A percentile compares a stretch with the other conserved stretches of the same genome.
phyloP scores from a whole-genome alignment of 2,797 vertebrate genomes.

The Gallinago solitaria region DNA sequence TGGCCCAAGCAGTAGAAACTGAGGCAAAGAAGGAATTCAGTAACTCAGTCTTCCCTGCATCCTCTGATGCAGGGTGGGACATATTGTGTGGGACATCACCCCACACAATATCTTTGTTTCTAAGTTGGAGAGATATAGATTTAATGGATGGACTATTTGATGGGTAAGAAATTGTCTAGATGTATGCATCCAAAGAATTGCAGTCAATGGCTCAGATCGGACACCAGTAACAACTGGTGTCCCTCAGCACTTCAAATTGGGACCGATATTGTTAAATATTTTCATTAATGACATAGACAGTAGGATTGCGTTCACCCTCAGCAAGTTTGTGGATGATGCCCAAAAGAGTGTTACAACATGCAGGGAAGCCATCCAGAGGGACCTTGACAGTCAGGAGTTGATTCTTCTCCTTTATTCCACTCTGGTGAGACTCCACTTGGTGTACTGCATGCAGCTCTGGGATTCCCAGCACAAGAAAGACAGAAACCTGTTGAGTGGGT shows the following conservation, averaged over 20 bases:
- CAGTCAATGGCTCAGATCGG: background rate
- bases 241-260: background rate
- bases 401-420: background rate
- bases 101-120: background rate
- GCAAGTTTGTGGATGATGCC: fast-evolving
- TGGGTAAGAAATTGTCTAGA: background rate
- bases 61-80: too few relatives aligned
- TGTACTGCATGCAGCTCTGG: background rate
- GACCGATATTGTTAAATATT: background rate
- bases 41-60: too few relatives aligned
- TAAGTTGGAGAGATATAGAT: background rate
- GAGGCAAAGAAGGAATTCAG: too few relatives aligned
- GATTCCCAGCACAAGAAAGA: background rate
- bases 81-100: too few relatives aligned
- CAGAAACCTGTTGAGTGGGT: background rate
- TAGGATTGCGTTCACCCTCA: background rate
- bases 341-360: fast-evolving
- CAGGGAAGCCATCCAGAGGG: background rate
- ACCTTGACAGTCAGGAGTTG: too few relatives aligned
- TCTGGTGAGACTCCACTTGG: background rate
- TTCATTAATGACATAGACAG: background rate
- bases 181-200: background rate
- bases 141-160: background rate
- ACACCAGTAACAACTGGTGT: background rate
- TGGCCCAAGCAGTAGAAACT: too few relatives aligned